Base-by-base conservation (phyloP, 2,113 vertebrate genomes). In the Penelope pileata region DNA sequence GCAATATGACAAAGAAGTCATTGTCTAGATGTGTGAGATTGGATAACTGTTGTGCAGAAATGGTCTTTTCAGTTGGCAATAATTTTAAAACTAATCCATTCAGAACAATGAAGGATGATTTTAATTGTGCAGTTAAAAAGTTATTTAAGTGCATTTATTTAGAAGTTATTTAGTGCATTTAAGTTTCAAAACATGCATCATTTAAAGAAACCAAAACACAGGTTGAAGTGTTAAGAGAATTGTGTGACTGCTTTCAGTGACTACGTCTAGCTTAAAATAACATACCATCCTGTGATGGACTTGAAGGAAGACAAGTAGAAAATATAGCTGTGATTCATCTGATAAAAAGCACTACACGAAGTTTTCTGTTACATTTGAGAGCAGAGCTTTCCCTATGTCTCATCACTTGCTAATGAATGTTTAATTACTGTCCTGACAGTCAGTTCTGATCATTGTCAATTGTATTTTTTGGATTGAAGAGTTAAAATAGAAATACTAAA, bases 21-120 rank as follows among this genome's bases (percentile, higher is more conserved):
- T 92, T 92, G 60, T 95, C 58, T 40, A 60, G 60, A 92, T 86
- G 64, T 69, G 53, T 53, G 77, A 73, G 93, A 84, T 38, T 22
- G 4, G 78, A 48, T 90, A 95, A 88, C 81, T 72, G 53, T 75
- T 72, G 48, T 76, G 58, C 72, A 79, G 54, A 88, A 64, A 34
- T 67, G 5, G 10, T 13, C 86, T 38, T 34, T 83, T 68, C 81
- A 79, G 74, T 42, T 88, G 68, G 73, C n/a, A 42, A 58, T 86
- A 87, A 73, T 94, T 94, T 94, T 92, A 72, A 75, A 91, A 66
- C 74, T 82, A 87, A 91, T 45, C 36, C 22, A 29, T 64, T 94
- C 69, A 60, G 56, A 92, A 62, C 53, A 48, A 50, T 58, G 53
- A 82, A 76, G 78, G 70, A 48, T 45, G 11, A 68, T 87, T 95